Percentiles rank a stretch among this genome's conserved stretches.
phyloP scores from a whole-genome alignment of 2,888 invertebrate species.

The Megastigmus dorsalis region DNA sequence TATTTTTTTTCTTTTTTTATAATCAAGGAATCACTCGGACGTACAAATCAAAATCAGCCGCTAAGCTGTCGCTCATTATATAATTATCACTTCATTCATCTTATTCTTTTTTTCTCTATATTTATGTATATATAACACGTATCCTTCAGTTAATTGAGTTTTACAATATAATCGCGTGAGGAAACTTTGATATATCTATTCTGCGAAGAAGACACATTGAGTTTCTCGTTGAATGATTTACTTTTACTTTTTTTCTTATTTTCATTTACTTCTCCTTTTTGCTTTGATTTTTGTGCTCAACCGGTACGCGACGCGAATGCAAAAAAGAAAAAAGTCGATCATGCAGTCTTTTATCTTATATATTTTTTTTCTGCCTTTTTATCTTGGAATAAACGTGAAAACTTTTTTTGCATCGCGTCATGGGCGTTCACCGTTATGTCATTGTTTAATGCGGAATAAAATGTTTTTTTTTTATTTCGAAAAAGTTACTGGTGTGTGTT shows the following conservation, averaged over 20 bases:
- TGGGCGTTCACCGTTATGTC: slow-evolving; percentile 51
- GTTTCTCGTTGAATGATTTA: slow-evolving; percentile 57
- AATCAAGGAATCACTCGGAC: slow-evolving; percentile 12
- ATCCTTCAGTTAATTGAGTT: slow-evolving; percentile 36
- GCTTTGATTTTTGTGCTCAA: slow-evolving; percentile 52
- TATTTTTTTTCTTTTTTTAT: too few relatives aligned
- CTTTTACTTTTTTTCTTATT: slow-evolving; percentile 38
- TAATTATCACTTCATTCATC: slow-evolving; percentile 20
- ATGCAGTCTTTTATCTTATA: slow-evolving; percentile 35
- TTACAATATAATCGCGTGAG: slow-evolving; percentile 39
- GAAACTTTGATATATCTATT: slow-evolving; percentile 53
- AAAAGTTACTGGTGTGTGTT: slow-evolving; percentile 61
- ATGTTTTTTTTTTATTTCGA: slow-evolving; percentile 39
- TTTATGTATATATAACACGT: slow-evolving; percentile 35
- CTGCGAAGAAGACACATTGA: slow-evolving; percentile 55
- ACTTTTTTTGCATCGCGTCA: slow-evolving; percentile 48
- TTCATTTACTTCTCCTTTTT: slow-evolving; percentile 43
- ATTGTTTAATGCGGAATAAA: slow-evolving; percentile 35
- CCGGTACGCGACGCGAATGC: slow-evolving; percentile 52
- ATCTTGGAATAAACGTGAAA: slow-evolving; percentile 7
- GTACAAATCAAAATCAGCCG: slow-evolving; percentile 43
- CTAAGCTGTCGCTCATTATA: slow-evolving; percentile 8
- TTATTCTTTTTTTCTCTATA: slow-evolving; percentile 14
- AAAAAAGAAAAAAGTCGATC: slow-evolving; percentile 42
- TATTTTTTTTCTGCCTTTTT: slow-evolving; percentile 5